phyloP scores from a whole-genome alignment of 53 echinoderm and acorn worm genomes.

The Henricia sp. region DNA sequence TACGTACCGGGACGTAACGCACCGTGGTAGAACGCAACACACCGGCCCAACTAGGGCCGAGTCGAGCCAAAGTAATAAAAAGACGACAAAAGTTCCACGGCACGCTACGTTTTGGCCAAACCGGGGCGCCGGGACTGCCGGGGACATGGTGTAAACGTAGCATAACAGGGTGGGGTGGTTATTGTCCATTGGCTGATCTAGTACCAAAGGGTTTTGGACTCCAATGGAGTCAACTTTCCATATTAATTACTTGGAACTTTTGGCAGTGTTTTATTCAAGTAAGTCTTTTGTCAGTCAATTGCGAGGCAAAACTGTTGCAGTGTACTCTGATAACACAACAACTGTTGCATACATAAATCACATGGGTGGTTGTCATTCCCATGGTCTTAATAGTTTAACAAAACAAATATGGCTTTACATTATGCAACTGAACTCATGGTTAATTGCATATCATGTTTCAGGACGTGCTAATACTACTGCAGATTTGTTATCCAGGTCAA shows the following conservation, averaged over 20 bases:
- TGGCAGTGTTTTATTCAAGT: neutral
- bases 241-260: too few species aligned
- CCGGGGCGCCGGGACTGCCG: too few species aligned
- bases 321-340: neutral
- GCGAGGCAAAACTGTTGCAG: neutral
- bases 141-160: too few species aligned
- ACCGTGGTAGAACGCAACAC: too few species aligned
- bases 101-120: too few species aligned
- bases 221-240: neutral
- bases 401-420: neutral
- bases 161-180: neutral
- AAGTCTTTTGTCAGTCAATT: neutral
- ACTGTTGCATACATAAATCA: too few species aligned
- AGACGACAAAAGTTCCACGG: too few species aligned
- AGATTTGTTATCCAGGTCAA: neutral
- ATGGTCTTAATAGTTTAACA: neutral
- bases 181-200: neutral
- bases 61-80: too few species aligned
- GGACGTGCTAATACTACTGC: neutral
- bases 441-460: conserved; percentile 16
- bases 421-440: neutral
- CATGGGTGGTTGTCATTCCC: neutral
- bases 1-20: too few species aligned
- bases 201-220: neutral
- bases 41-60: too few species aligned